Evolutionary conservation across 2,797 vertebrate genomes (phyloP).

Genomic region (Hydrolagus colliei): DNA sequence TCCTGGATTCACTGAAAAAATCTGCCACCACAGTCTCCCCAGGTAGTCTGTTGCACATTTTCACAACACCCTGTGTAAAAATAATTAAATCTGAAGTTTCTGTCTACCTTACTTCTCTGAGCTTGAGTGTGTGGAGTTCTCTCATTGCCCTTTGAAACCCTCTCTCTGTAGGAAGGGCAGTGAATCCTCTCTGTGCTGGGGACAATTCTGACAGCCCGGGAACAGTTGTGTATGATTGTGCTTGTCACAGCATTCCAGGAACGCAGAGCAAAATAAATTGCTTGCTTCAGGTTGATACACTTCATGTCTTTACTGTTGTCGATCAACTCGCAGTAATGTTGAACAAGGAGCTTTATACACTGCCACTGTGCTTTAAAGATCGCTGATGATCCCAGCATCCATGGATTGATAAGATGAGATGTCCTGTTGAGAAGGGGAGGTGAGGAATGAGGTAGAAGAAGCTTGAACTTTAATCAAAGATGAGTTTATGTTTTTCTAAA

Average conservation of each 20-base stretch:
- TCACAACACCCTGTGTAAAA: too few relatives aligned
- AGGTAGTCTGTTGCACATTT: too few relatives aligned
- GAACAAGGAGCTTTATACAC: conserved; percentile 7
- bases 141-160: background rate
- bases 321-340: conserved; percentile 12
- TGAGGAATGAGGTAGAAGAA: too few relatives aligned
- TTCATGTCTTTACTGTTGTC: conserved; percentile 13
- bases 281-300: conserved; percentile 20
- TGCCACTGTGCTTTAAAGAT: background rate
- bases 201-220: background rate
- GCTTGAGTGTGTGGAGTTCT: background rate
- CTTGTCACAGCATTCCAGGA: conserved; percentile 21
- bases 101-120: too few relatives aligned
- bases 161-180: background rate
- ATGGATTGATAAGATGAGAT: too few relatives aligned
- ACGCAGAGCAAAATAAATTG: conserved; percentile 25
- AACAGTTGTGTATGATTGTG: conserved; percentile 11
- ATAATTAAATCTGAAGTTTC: too few relatives aligned
- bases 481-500: too few relatives aligned
- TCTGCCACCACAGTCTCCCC: too few relatives aligned
- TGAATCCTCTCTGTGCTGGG: background rate
- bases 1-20: too few relatives aligned
- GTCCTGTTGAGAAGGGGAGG: too few relatives aligned
- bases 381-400: too few relatives aligned
- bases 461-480: too few relatives aligned